These are phyloP conservation scores for Cervus canadensis DNA, from an alignment of 2,113 vertebrate species.

Conservation along the genomic window DNA sequence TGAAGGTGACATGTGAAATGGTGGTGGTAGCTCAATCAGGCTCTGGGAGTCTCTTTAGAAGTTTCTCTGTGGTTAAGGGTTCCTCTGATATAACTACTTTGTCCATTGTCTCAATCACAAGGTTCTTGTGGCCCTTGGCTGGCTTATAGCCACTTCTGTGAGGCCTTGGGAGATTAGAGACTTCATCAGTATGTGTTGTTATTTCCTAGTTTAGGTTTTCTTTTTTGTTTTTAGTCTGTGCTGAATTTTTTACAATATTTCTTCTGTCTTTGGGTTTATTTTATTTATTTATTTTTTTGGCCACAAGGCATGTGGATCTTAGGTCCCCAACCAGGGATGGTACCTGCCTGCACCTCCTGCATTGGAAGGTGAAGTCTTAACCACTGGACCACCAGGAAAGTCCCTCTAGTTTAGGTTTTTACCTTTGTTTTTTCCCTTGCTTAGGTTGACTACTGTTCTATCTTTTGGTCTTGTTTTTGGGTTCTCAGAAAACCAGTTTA, in stretches of 20 bases:
- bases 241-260: neutral
- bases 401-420: neutral
- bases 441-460: neutral
- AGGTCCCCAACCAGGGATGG: neutral
- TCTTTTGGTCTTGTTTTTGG: neutral
- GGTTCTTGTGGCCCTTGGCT: neutral
- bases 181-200: neutral
- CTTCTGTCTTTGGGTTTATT: neutral
- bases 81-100: neutral
- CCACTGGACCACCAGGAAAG: neutral
- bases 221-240: neutral
- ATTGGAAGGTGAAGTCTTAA: neutral
- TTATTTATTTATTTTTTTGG: neutral
- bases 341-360: neutral
- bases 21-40: neutral
- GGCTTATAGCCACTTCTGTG: neutral
- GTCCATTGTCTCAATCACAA: neutral
- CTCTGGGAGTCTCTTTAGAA: neutral
- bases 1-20: neutral
- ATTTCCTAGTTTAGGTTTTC: neutral
- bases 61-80: neutral
- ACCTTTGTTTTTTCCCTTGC: neutral
- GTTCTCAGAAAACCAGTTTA: neutral
- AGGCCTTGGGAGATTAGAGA: neutral
- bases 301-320: neutral